Conservation (phyloP, 2,797 vertebrate genomes). For the Arnoldichthys spilopterus region DNA sequence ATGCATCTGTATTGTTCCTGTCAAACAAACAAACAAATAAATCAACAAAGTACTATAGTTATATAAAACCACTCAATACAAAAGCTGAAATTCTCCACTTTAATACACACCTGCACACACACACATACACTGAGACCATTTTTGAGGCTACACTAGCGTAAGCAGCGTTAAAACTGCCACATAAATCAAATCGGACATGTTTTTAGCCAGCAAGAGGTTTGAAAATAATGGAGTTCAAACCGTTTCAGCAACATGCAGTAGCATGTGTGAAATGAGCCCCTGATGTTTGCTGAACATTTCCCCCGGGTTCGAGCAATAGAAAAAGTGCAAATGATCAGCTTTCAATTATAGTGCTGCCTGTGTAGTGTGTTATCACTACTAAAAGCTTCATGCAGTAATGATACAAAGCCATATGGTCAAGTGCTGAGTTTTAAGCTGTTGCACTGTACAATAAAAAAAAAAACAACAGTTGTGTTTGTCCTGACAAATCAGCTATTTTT, state of each 20-base stretch:
- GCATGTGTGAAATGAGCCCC: conserved; percentile 37
- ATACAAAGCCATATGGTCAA: not conserved
- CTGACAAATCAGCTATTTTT: too few relatives aligned
- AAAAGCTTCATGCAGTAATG: not conserved
- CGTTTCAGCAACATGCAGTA: conserved; percentile 30
- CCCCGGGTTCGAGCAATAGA: conserved; percentile 29
- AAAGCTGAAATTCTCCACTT: not conserved
- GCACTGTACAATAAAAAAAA: not conserved
- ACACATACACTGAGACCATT: conserved; percentile 7
- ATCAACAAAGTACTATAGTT: not conserved
- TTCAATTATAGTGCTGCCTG: not conserved
- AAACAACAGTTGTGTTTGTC: not conserved
- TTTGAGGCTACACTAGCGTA: conserved; percentile 42
- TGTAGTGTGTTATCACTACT: not conserved
- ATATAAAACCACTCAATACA: too few relatives aligned
- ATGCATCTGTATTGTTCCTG: not conserved
- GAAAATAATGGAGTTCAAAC: conserved; percentile 50
- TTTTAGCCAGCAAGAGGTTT: conserved; percentile 13
- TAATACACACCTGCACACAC: not conserved
- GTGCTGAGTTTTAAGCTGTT: not conserved
- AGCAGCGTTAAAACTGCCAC: conserved; percentile 51
- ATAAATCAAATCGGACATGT: conserved; percentile 57
- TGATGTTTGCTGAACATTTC: conserved; percentile 43
- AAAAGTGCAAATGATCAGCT: conserved; percentile 25
- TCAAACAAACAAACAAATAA: not conserved